phyloP scores from a whole-genome alignment of 2,797 vertebrate genomes.

The Pitangus sulphuratus region DNA sequence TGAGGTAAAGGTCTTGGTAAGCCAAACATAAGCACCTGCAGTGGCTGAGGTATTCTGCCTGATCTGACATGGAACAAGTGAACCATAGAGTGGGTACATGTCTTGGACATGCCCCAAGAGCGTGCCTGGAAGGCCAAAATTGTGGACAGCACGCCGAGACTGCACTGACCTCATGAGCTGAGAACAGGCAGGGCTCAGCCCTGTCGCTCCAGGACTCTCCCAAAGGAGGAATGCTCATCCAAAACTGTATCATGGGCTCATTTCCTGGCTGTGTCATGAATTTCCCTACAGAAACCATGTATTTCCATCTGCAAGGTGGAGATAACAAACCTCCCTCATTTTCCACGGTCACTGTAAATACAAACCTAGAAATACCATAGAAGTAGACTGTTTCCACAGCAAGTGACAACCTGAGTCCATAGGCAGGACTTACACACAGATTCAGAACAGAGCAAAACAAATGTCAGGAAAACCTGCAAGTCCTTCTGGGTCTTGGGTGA shows the following conservation, averaged over 20 bases:
- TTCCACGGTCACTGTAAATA: not conserved
- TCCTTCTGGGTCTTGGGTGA: not conserved
- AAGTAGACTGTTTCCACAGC: not conserved
- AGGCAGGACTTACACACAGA: not conserved
- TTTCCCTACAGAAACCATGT: not conserved
- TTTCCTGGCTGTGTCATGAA: conserved; percentile 23
- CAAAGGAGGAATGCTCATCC: not conserved
- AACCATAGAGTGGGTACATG: not conserved
- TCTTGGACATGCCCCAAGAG: not conserved
- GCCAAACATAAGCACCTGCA: not conserved
- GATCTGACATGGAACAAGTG: not conserved
- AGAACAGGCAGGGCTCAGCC: not conserved
- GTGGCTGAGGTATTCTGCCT: not conserved
- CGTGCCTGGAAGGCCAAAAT: not conserved
- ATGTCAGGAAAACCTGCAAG: not conserved
- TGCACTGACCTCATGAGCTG: not conserved
- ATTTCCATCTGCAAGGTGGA: conserved; percentile 30
- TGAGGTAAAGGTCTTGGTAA: not conserved
- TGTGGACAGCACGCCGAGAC: not conserved
- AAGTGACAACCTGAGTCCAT: not conserved
- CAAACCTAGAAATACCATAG: conserved; percentile 10
- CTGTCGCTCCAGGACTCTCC: not conserved
- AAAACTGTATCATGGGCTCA: not conserved
- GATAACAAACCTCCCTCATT: conserved; percentile 26
- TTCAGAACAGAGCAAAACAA: not conserved